Conservation (phyloP, 2,113 vertebrate genomes). For the Parotia lawesii region DNA sequence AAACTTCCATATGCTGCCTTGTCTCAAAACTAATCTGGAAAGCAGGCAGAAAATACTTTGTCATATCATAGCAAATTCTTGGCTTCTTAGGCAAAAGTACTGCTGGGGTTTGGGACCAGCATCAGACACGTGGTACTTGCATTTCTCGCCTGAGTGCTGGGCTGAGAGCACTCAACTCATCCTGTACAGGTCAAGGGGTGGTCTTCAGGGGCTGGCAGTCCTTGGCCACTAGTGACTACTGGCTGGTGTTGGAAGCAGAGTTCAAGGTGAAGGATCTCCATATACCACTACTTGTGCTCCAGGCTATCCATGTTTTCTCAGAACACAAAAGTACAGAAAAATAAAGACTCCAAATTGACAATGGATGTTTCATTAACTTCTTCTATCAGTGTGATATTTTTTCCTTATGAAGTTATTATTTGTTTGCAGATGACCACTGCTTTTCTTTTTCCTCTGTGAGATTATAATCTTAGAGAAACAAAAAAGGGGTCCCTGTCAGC, state of each 20-base stretch:
- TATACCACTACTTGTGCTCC: not conserved
- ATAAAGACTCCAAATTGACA: not conserved
- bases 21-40: constrained; percentile 8
- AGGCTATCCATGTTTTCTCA: not conserved
- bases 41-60: not conserved
- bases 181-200: not conserved
- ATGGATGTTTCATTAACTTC: not conserved
- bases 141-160: not conserved
- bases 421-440: not conserved
- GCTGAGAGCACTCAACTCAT: not conserved
- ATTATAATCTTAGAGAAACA: not conserved
- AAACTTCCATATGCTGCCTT: constrained; percentile 31
- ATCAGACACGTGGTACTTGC: accelerated
- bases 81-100: not conserved
- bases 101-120: not conserved
- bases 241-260: not conserved
- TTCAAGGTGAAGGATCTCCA: not conserved
- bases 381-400: not conserved
- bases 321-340: not conserved
- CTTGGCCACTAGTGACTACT: not conserved
- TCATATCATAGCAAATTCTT: not conserved
- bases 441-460: not conserved
- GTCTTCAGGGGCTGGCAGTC: not conserved
- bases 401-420: not conserved
- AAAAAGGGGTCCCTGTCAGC: not conserved